phyloP scores from a whole-genome alignment of 2,888 invertebrate genomes.

The Tenthredo mesomela region DNA sequence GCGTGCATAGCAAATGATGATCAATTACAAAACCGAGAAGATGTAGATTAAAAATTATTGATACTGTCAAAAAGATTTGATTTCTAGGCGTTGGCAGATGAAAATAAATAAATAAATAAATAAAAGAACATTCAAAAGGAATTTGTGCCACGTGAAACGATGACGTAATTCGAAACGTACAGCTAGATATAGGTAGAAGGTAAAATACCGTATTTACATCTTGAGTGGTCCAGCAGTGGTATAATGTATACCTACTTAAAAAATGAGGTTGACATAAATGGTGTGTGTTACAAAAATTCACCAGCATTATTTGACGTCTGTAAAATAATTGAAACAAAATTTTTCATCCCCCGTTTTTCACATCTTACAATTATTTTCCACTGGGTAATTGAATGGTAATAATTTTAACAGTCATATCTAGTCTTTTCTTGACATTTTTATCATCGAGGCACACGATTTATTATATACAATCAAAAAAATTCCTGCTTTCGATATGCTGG shows the following conservation, averaged over 20 bases:
- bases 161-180: not conserved
- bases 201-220: conserved; percentile 45
- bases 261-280: conserved; percentile 36
- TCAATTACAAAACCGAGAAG: not conserved
- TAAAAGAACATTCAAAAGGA: not conserved
- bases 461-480: not conserved
- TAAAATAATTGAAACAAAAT: not conserved
- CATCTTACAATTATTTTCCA: not conserved
- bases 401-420: not conserved
- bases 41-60: not conserved
- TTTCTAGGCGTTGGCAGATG: not conserved
- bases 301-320: not conserved
- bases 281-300: not conserved
- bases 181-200: conserved; percentile 9
- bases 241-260: not conserved
- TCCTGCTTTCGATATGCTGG: not conserved
- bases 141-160: not conserved
- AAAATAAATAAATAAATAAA: conserved; percentile 18
- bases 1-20: not conserved
- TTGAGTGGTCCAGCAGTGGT: conserved; percentile 32
- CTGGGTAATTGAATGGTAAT: not conserved
- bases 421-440: not conserved
- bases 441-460: not conserved
- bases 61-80: not conserved
- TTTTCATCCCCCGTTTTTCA: not conserved